A percentile compares a stretch with the other conserved stretches of the same genome.
Evolutionary conservation across 2,797 vertebrate genomes (phyloP).

Genomic region (Eidolon dupreanum): DNA sequence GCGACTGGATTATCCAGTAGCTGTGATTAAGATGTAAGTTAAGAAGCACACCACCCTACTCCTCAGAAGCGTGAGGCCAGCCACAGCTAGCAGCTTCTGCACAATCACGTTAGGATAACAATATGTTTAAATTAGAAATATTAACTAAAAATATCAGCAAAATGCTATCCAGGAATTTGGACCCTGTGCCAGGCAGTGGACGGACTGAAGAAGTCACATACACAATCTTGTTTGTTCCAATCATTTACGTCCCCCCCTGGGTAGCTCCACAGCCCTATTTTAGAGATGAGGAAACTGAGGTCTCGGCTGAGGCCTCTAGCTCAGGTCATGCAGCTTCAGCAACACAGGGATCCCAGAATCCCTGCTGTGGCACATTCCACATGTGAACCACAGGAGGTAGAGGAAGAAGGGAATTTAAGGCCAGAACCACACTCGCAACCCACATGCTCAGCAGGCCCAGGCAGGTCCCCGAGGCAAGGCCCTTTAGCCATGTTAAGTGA

Average conservation of each 20-base stretch:
- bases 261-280: background rate
- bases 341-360: background rate
- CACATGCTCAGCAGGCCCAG: background rate
- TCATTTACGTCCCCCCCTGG: accelerated
- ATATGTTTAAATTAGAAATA: too few relatives aligned
- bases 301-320: background rate
- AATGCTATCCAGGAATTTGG: accelerated
- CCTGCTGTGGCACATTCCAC: accelerated
- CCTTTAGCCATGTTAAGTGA: background rate
- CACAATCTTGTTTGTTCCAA: accelerated
- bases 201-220: accelerated
- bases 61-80: accelerated
- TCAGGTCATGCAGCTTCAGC: background rate
- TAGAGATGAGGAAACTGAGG: background rate
- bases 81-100: too few relatives aligned
- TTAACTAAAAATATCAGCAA: background rate
- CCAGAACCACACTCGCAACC: too few relatives aligned
- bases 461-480: accelerated
- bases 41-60: accelerated
- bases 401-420: background rate
- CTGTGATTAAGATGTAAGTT: background rate
- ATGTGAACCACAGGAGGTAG: accelerated
- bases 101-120: background rate
- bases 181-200: accelerated
- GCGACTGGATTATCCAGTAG: background rate